Evolutionary conservation across 2,888 invertebrate species (phyloP), one percentile per base, ranked within the genome.

Genomic region (Microdon myrmicae): DNA sequence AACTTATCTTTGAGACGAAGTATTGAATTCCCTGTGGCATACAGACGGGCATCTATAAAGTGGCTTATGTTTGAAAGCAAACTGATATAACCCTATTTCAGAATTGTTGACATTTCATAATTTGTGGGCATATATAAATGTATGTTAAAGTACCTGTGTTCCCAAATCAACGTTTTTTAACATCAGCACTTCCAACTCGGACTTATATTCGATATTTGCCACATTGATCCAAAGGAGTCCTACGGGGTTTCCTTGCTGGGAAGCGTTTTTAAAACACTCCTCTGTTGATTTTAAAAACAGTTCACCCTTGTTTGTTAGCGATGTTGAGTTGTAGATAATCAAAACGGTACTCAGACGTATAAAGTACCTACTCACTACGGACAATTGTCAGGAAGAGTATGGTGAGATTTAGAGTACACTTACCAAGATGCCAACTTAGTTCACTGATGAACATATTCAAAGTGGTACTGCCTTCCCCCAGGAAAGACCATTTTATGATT

Each of bases 1-100:
- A 71, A 68, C 68, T 75, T 77, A 68, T 78, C 78, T 70, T 76
- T 77, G 17, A 79, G 71, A 10, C 78, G 69, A 29, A 76, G 70
- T 44, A 74, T 59, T 10, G 77, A 73, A 41, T 73, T 71, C 16
- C 78, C 75, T 14, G 76, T 78, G 61, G 77, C 77, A 72, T 69
- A 75, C 67, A 74, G 75, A 44, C 78, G 76, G 6, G 76, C 75
- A 44, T 73, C 72, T 4, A 78, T 53, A 58, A 78, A 78, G 10
- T 32, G 32, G 34, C 59, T 55, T 8, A 76, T 75, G 43, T 74
- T 69, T 26, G 71, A 44, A 39, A 78, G 67, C 12, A 78, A 68
- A 28, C 76, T 74, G 34, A 78, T 75, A 48, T 76, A 78, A n/a
- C 78, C 78, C 78, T 78, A 48, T 25, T 10, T 29, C 25, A 48